Conservation (phyloP, 2,113 vertebrate genomes). For the Carollia perspicillata region DNA sequence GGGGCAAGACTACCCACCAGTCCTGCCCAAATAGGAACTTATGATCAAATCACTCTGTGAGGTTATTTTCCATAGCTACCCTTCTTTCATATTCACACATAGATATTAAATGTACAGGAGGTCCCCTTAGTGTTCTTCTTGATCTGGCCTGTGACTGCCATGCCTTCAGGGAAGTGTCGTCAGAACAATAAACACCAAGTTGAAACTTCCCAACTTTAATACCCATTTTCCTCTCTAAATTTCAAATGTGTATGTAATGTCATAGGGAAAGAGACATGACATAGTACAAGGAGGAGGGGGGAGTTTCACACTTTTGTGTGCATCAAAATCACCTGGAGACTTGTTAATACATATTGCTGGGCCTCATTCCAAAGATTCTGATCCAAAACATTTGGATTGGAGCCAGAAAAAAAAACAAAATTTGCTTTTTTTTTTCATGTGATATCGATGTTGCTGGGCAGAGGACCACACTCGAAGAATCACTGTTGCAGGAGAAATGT, state of each 20-base stretch:
- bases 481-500: background rate
- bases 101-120: background rate
- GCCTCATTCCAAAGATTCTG: background rate
- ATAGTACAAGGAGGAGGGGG: fast-evolving
- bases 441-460: background rate
- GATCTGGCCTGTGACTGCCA: background rate
- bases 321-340: background rate
- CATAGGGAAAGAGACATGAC: background rate
- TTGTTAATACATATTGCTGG: background rate
- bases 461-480: background rate
- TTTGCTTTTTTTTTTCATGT: background rate
- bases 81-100: background rate
- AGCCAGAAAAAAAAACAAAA: background rate
- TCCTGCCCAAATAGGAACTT: background rate
- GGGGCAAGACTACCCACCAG: background rate
- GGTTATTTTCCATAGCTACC: background rate
- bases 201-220: background rate
- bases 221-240: background rate
- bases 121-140: background rate
- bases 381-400: background rate
- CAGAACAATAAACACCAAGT: background rate
- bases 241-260: background rate
- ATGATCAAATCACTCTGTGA: background rate
- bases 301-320: background rate
- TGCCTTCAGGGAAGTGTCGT: background rate